A percentile compares a stretch with the other conserved stretches of the same genome.
Evolutionary conservation across 2,797 vertebrate species (phyloP).

Genomic region (Malacoraja senta): DNA sequence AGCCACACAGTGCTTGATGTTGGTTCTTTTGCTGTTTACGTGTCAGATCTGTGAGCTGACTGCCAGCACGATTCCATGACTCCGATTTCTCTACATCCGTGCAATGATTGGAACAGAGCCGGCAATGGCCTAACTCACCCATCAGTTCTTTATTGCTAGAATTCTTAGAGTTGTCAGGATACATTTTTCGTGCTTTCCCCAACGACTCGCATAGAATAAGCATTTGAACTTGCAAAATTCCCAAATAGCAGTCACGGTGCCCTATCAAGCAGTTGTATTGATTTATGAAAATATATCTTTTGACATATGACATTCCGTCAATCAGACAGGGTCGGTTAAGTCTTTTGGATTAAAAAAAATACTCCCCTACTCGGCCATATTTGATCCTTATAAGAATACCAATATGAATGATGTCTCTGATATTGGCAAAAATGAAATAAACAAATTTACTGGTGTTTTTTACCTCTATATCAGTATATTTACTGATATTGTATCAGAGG

Average conservation of each 20-base stretch:
- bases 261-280: no score
- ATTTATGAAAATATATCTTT: not conserved
- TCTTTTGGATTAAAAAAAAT: not conserved
- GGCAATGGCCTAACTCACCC: not conserved
- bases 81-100: not conserved
- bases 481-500: no score
- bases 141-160: not conserved
- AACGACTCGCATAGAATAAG: not conserved
- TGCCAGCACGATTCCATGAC: not conserved
- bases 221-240: not conserved
- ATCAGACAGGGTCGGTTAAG: not conserved
- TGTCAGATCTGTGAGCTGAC: not conserved
- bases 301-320: not conserved
- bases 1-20: not conserved
- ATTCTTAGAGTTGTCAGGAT: not conserved
- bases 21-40: conserved; percentile 4
- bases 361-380: no score
- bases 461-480: no score
- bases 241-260: not conserved
- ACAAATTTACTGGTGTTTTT: no score
- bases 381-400: not conserved
- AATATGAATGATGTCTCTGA: not conserved
- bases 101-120: not conserved
- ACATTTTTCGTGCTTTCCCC: not conserved
- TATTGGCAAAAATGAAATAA: not conserved